phyloP scores from a whole-genome alignment of 2,113 vertebrate genomes.

The Vicugna pacos region DNA sequence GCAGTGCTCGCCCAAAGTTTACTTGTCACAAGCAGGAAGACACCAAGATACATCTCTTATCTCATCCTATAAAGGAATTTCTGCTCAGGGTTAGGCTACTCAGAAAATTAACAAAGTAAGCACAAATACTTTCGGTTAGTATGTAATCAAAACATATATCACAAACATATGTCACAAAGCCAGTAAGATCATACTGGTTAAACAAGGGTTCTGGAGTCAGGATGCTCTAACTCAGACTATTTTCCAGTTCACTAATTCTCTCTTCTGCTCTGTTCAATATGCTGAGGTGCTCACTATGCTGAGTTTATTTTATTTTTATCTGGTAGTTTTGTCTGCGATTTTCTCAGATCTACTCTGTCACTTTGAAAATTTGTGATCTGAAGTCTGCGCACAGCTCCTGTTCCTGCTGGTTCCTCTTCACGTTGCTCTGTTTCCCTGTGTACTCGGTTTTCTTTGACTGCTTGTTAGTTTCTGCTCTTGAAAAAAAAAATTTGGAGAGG shows the following conservation, averaged over 20 bases:
- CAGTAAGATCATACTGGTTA: neutral
- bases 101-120: neutral
- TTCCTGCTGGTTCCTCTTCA: neutral
- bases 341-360: neutral
- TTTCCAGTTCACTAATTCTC: neutral
- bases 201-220: neutral
- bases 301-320: neutral
- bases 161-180: neutral
- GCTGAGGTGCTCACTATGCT: neutral
- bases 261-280: neutral
- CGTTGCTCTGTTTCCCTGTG: neutral
- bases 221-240: neutral
- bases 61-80: constrained; percentile 1
- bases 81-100: neutral
- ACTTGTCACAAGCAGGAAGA: constrained; percentile 12
- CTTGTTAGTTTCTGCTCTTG: neutral
- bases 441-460: neutral
- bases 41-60: neutral
- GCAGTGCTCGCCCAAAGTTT: neutral
- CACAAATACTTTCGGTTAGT: neutral
- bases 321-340: neutral
- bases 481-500: neutral
- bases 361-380: neutral
- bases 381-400: neutral
- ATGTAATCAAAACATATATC: neutral